Conservation (phyloP, 2,113 vertebrate species). For the human (Homo sapiens) region DNA sequence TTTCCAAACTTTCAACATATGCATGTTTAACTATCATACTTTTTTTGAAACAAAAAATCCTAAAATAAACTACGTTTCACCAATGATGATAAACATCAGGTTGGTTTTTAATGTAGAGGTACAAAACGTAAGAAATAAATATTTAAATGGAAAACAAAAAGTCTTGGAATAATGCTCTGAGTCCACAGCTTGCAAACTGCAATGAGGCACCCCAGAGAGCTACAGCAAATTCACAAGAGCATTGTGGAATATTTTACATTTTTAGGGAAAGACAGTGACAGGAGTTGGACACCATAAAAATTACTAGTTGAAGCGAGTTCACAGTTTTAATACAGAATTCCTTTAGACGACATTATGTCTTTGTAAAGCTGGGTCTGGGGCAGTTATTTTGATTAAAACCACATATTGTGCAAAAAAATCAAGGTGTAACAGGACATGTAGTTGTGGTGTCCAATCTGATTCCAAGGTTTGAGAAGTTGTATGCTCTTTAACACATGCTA, state of each 20-base stretch:
- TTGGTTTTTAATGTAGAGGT: background rate
- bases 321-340: background rate
- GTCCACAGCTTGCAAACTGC: background rate
- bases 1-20: background rate
- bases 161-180: background rate
- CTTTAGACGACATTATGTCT: background rate
- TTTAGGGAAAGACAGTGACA: background rate
- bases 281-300: background rate
- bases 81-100: background rate
- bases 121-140: constrained; percentile 9
- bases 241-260: background rate
- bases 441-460: background rate
- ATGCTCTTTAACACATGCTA: background rate
- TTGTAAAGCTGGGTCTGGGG: background rate
- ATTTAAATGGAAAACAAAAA: background rate
- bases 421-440: background rate
- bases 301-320: background rate
- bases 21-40: background rate
- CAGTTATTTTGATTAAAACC: background rate
- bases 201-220: background rate
- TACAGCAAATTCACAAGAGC: background rate
- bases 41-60: background rate
- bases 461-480: background rate
- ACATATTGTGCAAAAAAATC: background rate
- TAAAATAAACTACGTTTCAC: background rate